Conservation (phyloP, 1,140 invertebrate genomes). For the Macrobrachium nipponense region DNA sequence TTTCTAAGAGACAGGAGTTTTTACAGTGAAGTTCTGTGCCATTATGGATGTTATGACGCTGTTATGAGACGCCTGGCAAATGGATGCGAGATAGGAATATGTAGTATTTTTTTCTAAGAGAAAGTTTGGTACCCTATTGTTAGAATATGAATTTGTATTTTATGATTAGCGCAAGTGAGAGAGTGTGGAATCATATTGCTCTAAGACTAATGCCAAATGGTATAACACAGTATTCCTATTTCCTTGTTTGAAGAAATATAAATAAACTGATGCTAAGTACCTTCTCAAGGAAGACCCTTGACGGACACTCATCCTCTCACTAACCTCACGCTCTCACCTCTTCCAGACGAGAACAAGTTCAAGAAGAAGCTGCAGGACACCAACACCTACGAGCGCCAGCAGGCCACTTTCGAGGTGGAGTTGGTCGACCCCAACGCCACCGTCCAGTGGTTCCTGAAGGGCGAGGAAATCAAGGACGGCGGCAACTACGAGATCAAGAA, state of each 20-base stretch:
- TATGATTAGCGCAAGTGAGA: too few relatives aligned
- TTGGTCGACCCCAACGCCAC: conserved; percentile 94
- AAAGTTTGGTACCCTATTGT: too few relatives aligned
- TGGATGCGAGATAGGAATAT: too few relatives aligned
- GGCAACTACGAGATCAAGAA: conserved; percentile 88
- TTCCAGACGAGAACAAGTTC: conserved; percentile 74
- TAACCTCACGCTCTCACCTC: background rate
- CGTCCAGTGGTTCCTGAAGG: conserved; percentile 94
- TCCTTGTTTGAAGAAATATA: too few relatives aligned
- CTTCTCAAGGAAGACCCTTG: background rate
- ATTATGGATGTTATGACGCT: background rate
- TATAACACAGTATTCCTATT: too few relatives aligned
- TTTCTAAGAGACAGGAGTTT: too few relatives aligned
- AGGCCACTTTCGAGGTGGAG: conserved; percentile 89
- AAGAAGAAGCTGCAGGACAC: conserved; percentile 97
- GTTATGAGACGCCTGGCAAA: too few relatives aligned
- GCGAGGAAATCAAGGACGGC: conserved; percentile 81
- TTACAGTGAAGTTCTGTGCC: background rate
- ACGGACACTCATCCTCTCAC: background rate
- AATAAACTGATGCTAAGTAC: background rate
- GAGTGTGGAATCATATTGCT: too few relatives aligned
- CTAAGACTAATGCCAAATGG: too few relatives aligned
- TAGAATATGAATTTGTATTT: too few relatives aligned
- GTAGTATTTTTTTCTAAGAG: too few relatives aligned
- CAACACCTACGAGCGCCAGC: conserved; percentile 88